These are phyloP conservation scores for Loris lydekkerianus DNA, from an alignment of 2,797 vertebrate species.

Conservation along the genomic window DNA sequence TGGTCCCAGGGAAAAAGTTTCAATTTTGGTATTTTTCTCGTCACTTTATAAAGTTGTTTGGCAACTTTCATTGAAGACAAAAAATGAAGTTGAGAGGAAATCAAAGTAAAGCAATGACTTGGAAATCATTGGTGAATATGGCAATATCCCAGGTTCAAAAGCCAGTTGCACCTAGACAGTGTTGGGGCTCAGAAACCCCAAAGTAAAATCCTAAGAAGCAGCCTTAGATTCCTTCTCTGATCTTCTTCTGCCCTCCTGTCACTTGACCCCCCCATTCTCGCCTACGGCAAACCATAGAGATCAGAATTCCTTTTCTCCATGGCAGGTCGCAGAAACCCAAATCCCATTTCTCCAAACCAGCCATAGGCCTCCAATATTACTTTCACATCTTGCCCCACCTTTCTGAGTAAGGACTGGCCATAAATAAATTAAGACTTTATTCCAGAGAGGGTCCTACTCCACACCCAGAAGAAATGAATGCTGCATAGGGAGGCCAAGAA, in stretches of 20 bases:
- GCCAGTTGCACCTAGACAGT: background rate
- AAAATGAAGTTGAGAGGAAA: slow-evolving; percentile 48
- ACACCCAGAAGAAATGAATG: background rate
- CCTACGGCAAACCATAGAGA: background rate
- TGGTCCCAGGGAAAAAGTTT: background rate
- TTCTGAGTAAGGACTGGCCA: background rate
- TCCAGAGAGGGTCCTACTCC: background rate
- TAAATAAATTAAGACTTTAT: background rate
- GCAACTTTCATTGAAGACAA: slow-evolving; percentile 14
- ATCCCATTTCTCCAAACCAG: background rate
- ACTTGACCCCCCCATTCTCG: background rate
- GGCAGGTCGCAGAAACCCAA: background rate
- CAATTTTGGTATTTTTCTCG: background rate
- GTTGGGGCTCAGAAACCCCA: background rate
- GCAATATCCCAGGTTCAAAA: background rate
- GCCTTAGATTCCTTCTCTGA: background rate
- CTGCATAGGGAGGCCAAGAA: background rate
- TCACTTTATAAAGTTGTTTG: slow-evolving; percentile 34
- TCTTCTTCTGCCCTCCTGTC: no score
- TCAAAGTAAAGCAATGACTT: background rate
- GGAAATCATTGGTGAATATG: slow-evolving; percentile 16
- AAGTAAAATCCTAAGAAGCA: background rate
- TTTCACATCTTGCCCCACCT: background rate
- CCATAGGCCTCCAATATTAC: background rate
- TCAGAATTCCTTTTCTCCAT: background rate